These are phyloP conservation scores for Eupristina koningsbergeri DNA, from an alignment of 1,140 invertebrate species.

Conservation along the genomic window DNA sequence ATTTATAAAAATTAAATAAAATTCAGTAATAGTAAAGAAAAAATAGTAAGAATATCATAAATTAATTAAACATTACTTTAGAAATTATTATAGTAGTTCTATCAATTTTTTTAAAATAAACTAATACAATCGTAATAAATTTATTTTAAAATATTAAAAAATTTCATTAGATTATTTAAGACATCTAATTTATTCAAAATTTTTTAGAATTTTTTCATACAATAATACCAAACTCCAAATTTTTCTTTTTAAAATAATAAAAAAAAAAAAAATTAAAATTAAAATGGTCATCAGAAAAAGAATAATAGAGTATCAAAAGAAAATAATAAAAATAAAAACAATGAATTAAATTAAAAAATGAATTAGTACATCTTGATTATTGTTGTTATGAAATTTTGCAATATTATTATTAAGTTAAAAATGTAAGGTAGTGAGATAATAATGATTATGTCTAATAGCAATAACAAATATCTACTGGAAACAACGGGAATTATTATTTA, in stretches of 20 bases:
- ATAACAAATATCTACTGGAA: background rate
- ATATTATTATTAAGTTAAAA: conserved; percentile 21
- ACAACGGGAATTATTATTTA: no score
- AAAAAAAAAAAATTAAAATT: no score
- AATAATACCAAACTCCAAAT: background rate
- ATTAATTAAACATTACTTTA: conserved; percentile 1
- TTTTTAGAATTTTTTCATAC: background rate
- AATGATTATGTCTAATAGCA: background rate
- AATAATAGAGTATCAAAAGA: background rate
- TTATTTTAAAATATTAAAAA: conserved; percentile 28
- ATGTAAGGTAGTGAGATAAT: conserved; percentile 1
- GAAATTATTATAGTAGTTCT: background rate
- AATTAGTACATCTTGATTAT: conserved; percentile 8
- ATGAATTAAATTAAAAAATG: background rate
- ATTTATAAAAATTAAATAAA: background rate
- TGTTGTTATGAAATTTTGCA: conserved; percentile 21
- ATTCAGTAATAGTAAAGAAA: background rate
- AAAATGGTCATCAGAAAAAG: background rate
- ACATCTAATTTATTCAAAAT: background rate
- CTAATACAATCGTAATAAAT: conserved; percentile 37
- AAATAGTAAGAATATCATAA: background rate
- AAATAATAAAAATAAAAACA: conserved; percentile 1
- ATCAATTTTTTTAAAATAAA: conserved; percentile 45
- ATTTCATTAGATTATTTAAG: no score
- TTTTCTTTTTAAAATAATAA: background rate